Base-by-base conservation (phyloP, 2,113 vertebrate genomes). In the Astur gentilis region DNA sequence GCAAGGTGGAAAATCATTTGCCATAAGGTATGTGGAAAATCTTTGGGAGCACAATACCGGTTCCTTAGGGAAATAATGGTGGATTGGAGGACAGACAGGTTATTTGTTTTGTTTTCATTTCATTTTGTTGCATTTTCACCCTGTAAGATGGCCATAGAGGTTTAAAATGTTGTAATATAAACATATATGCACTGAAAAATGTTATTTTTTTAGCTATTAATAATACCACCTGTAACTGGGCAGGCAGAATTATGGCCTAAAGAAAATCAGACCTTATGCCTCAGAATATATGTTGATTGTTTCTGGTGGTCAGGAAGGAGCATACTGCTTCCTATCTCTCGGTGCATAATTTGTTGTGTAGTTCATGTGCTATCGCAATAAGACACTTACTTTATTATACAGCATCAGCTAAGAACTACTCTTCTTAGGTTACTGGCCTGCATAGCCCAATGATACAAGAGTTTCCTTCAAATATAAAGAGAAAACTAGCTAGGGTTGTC, bases 1-100 rank as follows among this genome's bases (percentile, higher is more conserved):
- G 52, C 54, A 83, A 50, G 27, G 23, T 26, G 45, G 87, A 83
- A 96, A 97, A 94, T 76, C 5, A 25, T 71, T 93, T 95, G 38
- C 95, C 97, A 90, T 91, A 94, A 97, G 75, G 76, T 73, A 45
- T 88, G 91, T 94, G 85, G 88, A 96, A 97, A 96, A 84, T 83
- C 71, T 96, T 97, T 91, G 73, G 95, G 92, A 98, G 80, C 62
- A 94, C 89, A 97, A 84, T 79, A 94, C 25, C 36, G 31, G 61
- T 60, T 91, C 64, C 83, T 77, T 75, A 32, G 21, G 57, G 57
- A 85, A 45, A 29, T 66, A 45, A 69, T 60, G 70, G 67, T 67
- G 34, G 91, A 94, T 23, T 79, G 87, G 52, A 72, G 60, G 34
- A 40, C 16, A 47, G 27, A 17, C 10, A 85, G 19, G 45, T 79